These are phyloP conservation scores for Glareola pratincola DNA, from an alignment of 2,113 vertebrate species.

Conservation along the genomic window DNA sequence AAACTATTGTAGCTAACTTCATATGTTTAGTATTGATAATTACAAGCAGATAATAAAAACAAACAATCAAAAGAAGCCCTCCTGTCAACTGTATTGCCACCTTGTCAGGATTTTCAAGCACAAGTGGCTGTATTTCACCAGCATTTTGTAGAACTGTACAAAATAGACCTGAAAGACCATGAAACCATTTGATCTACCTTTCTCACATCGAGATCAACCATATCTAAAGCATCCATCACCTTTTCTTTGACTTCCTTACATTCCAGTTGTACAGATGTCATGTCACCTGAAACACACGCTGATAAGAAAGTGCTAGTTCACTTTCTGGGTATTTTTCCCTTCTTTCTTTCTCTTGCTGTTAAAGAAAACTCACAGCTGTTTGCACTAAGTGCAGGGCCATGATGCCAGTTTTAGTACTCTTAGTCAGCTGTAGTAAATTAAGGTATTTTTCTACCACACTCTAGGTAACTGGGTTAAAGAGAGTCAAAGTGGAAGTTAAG, in stretches of 20 bases:
- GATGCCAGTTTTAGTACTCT: background rate
- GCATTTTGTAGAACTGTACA: background rate
- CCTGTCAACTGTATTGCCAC: background rate
- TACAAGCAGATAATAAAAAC: background rate
- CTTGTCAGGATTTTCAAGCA: background rate
- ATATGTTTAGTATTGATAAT: background rate
- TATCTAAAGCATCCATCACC: background rate
- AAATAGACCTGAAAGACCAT: background rate
- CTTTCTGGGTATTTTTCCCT: background rate
- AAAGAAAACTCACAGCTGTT: background rate
- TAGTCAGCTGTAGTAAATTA: background rate
- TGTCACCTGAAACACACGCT: background rate
- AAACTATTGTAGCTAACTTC: background rate
- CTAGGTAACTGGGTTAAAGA: background rate
- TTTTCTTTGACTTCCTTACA: background rate
- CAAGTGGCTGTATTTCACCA: background rate
- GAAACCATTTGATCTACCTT: background rate
- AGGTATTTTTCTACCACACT: background rate
- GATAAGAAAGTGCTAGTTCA: background rate
- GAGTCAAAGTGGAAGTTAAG: background rate
- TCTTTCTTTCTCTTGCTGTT: background rate
- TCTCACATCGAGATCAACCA: background rate
- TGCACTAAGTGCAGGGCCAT: background rate
- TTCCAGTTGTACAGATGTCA: background rate
- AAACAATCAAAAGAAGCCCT: background rate